phyloP scores from a whole-genome alignment of 2,113 vertebrate species.

The Arothron firmamentum region DNA sequence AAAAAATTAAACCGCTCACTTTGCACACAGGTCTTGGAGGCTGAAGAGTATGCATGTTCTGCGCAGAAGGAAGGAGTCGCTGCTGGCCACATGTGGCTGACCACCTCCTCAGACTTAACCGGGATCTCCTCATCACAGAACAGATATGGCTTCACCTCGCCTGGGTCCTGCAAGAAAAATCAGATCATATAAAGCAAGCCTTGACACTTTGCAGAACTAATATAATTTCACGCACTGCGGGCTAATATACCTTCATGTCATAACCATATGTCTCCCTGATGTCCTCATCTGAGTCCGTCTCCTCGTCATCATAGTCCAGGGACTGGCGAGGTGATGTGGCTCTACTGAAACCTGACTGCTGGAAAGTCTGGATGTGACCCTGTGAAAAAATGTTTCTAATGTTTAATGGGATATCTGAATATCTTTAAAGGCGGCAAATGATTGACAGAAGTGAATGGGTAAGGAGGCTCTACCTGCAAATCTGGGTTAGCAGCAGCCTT shows the following conservation, averaged over 20 bases:
- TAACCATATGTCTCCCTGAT: conserved; percentile 94
- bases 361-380: conserved; percentile 96
- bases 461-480: conserved; percentile 78
- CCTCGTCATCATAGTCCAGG: conserved; percentile 93
- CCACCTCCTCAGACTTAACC: conserved; percentile 98
- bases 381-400: conserved; percentile 41
- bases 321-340: conserved; percentile 87
- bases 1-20: conserved; percentile 69
- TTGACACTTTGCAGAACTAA: too few species aligned
- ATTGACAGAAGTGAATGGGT: neutral
- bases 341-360: conserved; percentile 93
- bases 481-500: conserved; percentile 98
- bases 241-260: conserved; percentile 83
- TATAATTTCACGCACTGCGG: accelerated
- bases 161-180: conserved; percentile 80
- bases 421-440: too few species aligned
- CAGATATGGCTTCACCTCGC: conserved; percentile 94
- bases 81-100: conserved; percentile 97
- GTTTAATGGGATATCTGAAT: neutral
- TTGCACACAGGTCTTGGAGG: conserved; percentile 95
- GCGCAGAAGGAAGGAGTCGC: conserved; percentile 91
- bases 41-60: conserved; percentile 95
- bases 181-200: neutral
- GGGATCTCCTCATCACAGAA: conserved; percentile 99
- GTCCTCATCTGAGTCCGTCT: conserved; percentile 97